These are phyloP conservation scores for Drusus annulatus DNA, from an alignment of 1,140 invertebrate genomes.

Conservation along the genomic window DNA sequence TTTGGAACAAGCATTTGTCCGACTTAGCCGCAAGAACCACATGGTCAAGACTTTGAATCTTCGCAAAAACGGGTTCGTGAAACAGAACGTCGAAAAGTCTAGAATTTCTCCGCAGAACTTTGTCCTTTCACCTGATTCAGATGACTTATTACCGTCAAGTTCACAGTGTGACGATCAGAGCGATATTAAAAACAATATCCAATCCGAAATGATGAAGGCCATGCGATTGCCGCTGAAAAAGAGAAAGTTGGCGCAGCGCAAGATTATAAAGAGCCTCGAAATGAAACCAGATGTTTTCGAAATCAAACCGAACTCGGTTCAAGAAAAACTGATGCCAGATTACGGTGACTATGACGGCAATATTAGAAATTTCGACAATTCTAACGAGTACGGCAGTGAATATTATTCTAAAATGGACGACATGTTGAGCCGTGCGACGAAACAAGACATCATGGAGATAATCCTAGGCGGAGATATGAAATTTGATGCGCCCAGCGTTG, in stretches of 20 bases:
- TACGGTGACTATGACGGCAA: neutral
- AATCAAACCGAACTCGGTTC: constrained; percentile 16
- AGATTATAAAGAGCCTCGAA: constrained; percentile 31
- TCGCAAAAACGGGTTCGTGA: constrained; percentile 18
- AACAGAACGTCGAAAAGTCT: neutral
- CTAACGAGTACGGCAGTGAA: constrained; percentile 29
- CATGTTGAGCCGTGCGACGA: constrained; percentile 35
- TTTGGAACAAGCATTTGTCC: constrained; percentile 36
- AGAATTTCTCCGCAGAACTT: constrained; percentile 2
- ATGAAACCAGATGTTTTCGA: constrained; percentile 35
- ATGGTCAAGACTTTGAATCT: constrained; percentile 40
- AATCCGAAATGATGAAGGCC: neutral
- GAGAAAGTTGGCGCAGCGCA: neutral
- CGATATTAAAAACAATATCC: neutral
- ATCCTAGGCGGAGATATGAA: constrained; percentile 49
- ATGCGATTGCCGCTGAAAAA: constrained; percentile 25
- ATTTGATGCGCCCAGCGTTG: constrained; percentile 45
- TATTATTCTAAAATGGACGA: constrained; percentile 40
- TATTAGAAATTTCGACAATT: neutral
- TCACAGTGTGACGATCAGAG: constrained; percentile 4
- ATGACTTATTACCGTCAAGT: constrained; percentile 13
- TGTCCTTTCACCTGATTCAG: constrained; percentile 3
- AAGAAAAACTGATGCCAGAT: constrained; percentile 23
- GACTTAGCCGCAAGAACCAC: constrained; percentile 29
- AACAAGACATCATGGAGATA: constrained; percentile 54